Evolutionary conservation across 2,797 vertebrate species (phyloP), one percentile per base, ranked within the genome.

Genomic region (Sebastes kiyomatsui): DNA sequence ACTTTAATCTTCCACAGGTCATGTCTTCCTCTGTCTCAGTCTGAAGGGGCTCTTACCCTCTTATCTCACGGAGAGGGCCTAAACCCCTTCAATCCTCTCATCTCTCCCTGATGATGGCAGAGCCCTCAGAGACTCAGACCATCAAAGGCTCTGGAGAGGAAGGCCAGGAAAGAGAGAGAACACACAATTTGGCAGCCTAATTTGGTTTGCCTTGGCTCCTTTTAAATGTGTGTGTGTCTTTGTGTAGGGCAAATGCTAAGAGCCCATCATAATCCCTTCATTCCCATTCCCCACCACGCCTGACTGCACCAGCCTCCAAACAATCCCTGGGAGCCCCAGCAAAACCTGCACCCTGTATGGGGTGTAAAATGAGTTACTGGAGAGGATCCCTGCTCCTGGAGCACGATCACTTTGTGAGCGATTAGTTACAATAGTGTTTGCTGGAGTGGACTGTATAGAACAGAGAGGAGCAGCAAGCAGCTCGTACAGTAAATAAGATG

Each of bases 191-290:
- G 74, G 74, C 67, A 67, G 79, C 58, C 76, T 90, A 82, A 93
- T 91, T 85, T 82, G 67, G 77, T 88, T 86, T 66, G 69, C 72
- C 35, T 12, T 14, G 70, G 62, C 75, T 80, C 71, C 62, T 76
- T 88, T 75, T 69, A 68, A 75, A 66, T 65, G 30, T 64, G 67
- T 71, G 20, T 70, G 73, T 52, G 72, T 84, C 54, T 92, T 78
- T 78, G 71, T 84, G 58, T 71, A 49, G 72, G 78, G 77, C 67
- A 80, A 88, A 86, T 77, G 84, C 77, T 90, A 90, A 92, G 77
- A 84, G 85, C 84, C 90, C 81, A 78, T 93, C 82, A 86, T 92
- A 92, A 95, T 93, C 90, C 85, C 85, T 90, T 90, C 87, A 92
- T 95, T 95, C 81, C 87, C 66, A 93, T 94, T 93, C 91, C 70